Percentiles rank a stretch among this genome's conserved stretches.
Evolutionary conservation across 2,888 invertebrate species (phyloP).

Genomic region (Syrphus vitripennis): DNA sequence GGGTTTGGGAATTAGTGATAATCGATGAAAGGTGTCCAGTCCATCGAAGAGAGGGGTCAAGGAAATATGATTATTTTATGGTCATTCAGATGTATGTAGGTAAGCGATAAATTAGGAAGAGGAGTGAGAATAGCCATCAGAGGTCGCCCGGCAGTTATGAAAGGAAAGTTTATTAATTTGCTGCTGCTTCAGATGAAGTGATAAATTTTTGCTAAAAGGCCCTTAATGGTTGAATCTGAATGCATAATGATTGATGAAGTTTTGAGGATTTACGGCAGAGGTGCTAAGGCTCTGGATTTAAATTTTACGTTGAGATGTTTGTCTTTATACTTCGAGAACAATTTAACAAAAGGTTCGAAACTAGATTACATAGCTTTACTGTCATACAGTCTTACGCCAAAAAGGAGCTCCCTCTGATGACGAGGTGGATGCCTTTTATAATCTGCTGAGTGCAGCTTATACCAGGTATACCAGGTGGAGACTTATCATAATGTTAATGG

Average conservation of each 20-base stretch:
- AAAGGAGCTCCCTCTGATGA: no score
- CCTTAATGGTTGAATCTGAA: constrained; percentile 6
- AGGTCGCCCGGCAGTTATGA: neutral
- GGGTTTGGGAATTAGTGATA: constrained; percentile 19
- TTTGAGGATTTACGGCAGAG: neutral
- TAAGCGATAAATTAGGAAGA: constrained; percentile 39
- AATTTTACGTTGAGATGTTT: neutral
- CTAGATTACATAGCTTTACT: no score
- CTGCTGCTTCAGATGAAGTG: constrained; percentile 22
- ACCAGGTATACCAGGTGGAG: no score
- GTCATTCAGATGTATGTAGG: constrained; percentile 54
- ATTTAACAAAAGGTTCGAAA: no score
- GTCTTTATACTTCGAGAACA: no score
- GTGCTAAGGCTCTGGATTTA: neutral
- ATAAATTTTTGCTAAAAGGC: constrained; percentile 16
- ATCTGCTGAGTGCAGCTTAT: no score
- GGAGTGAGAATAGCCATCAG: neutral
- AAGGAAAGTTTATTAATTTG: constrained; percentile 50
- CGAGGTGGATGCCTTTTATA: no score
- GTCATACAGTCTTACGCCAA: no score
- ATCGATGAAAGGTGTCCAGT: constrained; percentile 18
- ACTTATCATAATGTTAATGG: no score
- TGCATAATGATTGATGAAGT: constrained; percentile 10
- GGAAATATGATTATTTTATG: constrained; percentile 52
- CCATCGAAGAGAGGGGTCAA: neutral